These are phyloP conservation scores for Noctua janthe DNA, from an alignment of 2,888 invertebrate genomes.

Conservation along the genomic window DNA sequence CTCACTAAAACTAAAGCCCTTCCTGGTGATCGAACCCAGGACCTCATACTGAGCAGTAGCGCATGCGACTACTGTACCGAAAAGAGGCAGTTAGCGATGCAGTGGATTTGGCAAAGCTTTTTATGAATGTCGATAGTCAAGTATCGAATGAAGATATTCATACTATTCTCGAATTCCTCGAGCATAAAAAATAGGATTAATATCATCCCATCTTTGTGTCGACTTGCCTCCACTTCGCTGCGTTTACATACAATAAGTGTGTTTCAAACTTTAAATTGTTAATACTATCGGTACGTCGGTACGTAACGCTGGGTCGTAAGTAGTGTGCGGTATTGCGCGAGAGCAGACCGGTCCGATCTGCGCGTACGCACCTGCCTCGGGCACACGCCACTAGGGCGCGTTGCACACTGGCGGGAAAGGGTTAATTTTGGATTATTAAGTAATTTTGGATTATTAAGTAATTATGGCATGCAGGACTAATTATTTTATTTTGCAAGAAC, in stretches of 20 bases:
- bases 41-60: background rate
- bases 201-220: constrained; percentile 31
- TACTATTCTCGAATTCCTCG: constrained; percentile 13
- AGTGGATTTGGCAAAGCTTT: background rate
- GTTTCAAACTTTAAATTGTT: constrained; percentile 54
- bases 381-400: constrained; percentile 85
- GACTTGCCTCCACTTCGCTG: constrained; percentile 41
- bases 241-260: constrained; percentile 44
- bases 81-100: background rate
- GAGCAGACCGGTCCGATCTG: constrained; percentile 71
- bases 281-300: constrained; percentile 49
- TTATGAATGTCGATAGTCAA: constrained; percentile 4
- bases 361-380: constrained; percentile 86
- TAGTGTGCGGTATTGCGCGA: constrained; percentile 67
- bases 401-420: constrained; percentile 71
- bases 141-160: constrained; percentile 23
- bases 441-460: constrained; percentile 17
- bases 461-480: background rate
- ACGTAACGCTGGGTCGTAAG: constrained; percentile 62
- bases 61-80: too few species aligned
- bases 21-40: background rate
- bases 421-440: constrained; percentile 18
- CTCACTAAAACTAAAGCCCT: background rate
- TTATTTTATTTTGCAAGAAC: background rate
- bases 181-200: constrained; percentile 32